Conservation (phyloP, 2,113 vertebrate species). For the Pterocles orientalis region DNA sequence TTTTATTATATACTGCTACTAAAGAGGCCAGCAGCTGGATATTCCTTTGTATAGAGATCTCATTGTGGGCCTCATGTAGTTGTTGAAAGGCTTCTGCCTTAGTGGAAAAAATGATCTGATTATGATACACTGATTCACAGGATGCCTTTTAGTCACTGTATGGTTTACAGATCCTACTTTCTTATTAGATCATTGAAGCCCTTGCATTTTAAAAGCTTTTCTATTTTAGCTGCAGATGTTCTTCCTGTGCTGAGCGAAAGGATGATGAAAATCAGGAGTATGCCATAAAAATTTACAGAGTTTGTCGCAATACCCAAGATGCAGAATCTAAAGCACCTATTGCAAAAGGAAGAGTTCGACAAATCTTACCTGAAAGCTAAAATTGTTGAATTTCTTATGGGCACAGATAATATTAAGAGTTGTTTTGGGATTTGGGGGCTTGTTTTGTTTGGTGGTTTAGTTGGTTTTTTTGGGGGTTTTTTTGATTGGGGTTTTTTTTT, state of each 20-base stretch:
- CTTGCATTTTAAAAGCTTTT: neutral
- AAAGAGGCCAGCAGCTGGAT: neutral
- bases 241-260: neutral
- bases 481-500: neutral
- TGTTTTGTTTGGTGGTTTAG: no score
- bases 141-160: neutral
- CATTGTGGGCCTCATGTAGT: neutral
- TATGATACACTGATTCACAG: neutral
- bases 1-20: neutral
- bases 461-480: no score
- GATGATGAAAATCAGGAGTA: neutral
- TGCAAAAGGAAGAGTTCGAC: neutral
- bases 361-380: neutral
- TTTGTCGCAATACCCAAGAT: neutral
- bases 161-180: neutral
- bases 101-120: neutral
- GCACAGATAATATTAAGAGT: neutral
- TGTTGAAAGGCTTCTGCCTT: neutral
- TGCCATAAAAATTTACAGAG: neutral
- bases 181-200: neutral
- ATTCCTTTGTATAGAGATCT: neutral
- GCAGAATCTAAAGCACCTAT: neutral
- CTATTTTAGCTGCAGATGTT: neutral
- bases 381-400: neutral
- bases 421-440: accelerated